Evolutionary conservation across 2,797 vertebrate species (phyloP).

Genomic region (Hemitrygon akajei): DNA sequence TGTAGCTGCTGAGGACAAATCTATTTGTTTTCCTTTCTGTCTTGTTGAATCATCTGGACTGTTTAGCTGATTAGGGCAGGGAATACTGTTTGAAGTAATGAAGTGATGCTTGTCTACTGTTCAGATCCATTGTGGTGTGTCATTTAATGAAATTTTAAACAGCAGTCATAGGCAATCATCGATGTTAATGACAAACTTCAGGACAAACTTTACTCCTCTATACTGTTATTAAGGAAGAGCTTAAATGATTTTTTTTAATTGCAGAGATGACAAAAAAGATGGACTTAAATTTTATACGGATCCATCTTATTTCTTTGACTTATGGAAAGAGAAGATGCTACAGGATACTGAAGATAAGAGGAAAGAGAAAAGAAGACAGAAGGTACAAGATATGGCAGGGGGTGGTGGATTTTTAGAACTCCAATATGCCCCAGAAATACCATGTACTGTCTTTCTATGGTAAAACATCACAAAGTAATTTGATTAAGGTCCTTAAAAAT

Average conservation of each 20-base stretch:
- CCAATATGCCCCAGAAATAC: background rate
- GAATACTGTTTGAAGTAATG: too few relatives aligned
- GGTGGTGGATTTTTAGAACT: background rate
- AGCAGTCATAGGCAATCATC: background rate
- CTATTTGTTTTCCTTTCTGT: too few relatives aligned
- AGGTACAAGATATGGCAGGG: constrained; percentile 60
- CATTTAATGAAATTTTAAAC: too few relatives aligned
- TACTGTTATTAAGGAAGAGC: background rate
- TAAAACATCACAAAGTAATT: background rate
- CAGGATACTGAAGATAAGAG: constrained; percentile 98
- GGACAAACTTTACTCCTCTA: background rate
- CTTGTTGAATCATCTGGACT: too few relatives aligned
- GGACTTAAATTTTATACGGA: constrained; percentile 95
- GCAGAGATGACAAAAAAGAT: constrained; percentile 90
- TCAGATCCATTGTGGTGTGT: too few relatives aligned
- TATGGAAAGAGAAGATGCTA: constrained; percentile 98
- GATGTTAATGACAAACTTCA: background rate
- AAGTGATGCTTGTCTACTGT: too few relatives aligned
- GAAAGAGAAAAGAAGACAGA: constrained; percentile 94
- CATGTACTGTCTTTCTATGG: constrained; percentile 35
- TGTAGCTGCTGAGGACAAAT: too few relatives aligned
- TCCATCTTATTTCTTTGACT: constrained; percentile 95
- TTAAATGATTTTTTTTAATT: constrained; percentile 40
- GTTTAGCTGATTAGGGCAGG: too few relatives aligned
- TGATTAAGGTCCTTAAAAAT: background rate